These are phyloP conservation scores for Phengaris alcon DNA, from an alignment of 2,888 invertebrate genomes.

Conservation along the genomic window DNA sequence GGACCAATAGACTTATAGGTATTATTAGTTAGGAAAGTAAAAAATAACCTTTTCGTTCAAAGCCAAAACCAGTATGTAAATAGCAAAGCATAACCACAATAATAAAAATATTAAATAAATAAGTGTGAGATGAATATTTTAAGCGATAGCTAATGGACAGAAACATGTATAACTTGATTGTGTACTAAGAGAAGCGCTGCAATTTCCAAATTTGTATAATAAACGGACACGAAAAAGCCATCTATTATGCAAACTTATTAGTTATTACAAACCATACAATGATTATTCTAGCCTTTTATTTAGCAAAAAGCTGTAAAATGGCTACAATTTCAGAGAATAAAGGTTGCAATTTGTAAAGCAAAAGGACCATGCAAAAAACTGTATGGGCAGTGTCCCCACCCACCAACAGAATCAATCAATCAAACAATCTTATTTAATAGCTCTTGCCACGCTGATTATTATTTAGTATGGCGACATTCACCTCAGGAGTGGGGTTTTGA, in stretches of 20 bases:
- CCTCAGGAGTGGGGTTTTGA: no score
- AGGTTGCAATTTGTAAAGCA: neutral
- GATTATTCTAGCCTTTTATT: neutral
- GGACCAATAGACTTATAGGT: no score
- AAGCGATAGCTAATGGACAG: neutral
- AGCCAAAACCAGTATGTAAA: no score
- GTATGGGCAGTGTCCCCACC: no score
- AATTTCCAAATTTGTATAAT: neutral
- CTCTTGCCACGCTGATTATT: no score
- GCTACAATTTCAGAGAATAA: neutral
- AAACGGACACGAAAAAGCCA: neutral
- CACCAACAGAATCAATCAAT: no score
- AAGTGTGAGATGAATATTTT: neutral
- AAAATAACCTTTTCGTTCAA: no score
- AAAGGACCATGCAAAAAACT: neutral
- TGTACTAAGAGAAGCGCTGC: neutral
- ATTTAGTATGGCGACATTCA: no score
- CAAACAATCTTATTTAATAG: no score
- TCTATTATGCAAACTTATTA: neutral
- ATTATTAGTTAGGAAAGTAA: no score
- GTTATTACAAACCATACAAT: neutral
- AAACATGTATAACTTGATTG: neutral
- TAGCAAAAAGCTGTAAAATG: neutral
- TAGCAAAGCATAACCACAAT: no score
- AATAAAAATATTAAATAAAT: no score